Evolutionary conservation across 2,888 invertebrate species (phyloP), one percentile per base, ranked within the genome.

Genomic region (Campopleginae sp.): DNA sequence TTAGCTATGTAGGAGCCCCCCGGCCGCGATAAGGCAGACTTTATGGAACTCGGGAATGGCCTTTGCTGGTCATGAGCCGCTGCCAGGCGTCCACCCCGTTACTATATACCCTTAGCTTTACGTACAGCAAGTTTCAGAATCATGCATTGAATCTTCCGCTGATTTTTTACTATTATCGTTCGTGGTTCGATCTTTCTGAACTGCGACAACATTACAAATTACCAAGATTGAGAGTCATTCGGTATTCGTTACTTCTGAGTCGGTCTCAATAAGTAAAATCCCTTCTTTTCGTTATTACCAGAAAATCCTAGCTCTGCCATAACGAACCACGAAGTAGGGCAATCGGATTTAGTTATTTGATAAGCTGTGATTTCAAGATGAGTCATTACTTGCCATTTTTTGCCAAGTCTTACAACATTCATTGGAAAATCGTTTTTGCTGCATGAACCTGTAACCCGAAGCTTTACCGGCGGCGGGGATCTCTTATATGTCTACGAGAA

Each of bases 1-100:
- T 38, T 38, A 42, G 70, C 79, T 61, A 65, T 74, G 65, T 33
- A 38, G 72, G 48, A 31, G 58, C 66, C 42, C 70, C 54, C 80
- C 38, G 61, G 46, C 19, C 68, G 86, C 80, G 87, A 88, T 88
- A 87, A 87, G 87, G 63, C 80, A 76, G 80, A 82, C 82, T 88
- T 88, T 88, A 87, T 86, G 86, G 72, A 86, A 81, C 83, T 80
- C 72, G 75, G 77, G 82, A 80, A 82, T 80, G 80, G 82, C 80
- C 80, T 79, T 68, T 58, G 80, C 77, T 54, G 78, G 70, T 85
- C 70, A 68, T 71, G 71, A 71, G 78, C 68, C 51, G 54, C 72
- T 58, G 51, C 51, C 42, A 72, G 72, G 70, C 70, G 78, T 58
- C 72, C 48, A 48, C 51, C 70, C 51, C 70, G 54, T 65, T 58